Base-by-base conservation (phyloP, 2,113 vertebrate genomes). In the Callipepla californica region DNA sequence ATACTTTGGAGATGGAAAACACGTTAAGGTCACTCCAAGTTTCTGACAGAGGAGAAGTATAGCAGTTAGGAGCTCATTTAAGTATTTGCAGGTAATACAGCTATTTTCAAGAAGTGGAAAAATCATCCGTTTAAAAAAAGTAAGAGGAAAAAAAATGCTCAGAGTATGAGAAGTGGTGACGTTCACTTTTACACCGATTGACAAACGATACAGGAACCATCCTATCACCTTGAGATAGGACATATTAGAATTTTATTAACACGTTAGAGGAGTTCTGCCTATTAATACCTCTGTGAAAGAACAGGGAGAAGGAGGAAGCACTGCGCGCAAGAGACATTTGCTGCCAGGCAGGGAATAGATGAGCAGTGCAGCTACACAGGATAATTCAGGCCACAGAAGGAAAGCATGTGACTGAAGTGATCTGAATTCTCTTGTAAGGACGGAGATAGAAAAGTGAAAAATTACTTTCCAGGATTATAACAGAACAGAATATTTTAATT, bases 1-100 rank as follows among this genome's bases (percentile, higher is more conserved):
- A 99, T 95, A 98, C 99, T 99, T 92, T 5, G 86, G 80, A 94
- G 65, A 95, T 7, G 92, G 17, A 92, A 93, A 84, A 84, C n/a
- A 45, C 15, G 16, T 55, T 25, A 76, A 58, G n/a, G 76, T 28
- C 8, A 3, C 47, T 86, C 59, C 44, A 30, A 5, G 23, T 34
- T 85, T 65, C 73, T 81, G 47, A 50, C 72, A 83, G 38, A 79
- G 38, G 38, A 83, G 21, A 91, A 25, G 22, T 11, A 40, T 32
- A 20, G 53, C 6, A 40, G 72, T 61, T 26, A 76, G 17, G 28
- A 36, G 55, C 38, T 50, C 53, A n/a, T 88, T 87, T 87, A 59
- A 69, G 40, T 2, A 1, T 34, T 68, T 17, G n/a, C 7, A 34
- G 82, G 22, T 65, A n/a, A 55, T 0, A 0, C 8, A 32, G 36